phyloP scores from a whole-genome alignment of 2,888 invertebrate genomes.

The Epinotia demarniana region DNA sequence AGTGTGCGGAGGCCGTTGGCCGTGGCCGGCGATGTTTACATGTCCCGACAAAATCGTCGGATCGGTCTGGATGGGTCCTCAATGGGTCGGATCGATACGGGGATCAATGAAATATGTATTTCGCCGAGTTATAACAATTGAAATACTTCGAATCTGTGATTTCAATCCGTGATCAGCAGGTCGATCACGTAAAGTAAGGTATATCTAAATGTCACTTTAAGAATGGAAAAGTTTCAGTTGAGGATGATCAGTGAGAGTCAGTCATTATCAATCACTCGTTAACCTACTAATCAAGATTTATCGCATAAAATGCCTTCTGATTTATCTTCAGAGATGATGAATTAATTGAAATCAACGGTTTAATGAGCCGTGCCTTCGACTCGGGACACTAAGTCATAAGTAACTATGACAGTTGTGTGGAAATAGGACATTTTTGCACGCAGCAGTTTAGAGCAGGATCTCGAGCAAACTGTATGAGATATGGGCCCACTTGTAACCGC shows the following conservation, averaged over 20 bases:
- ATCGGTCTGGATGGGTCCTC: too few species aligned
- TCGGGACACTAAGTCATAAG: slow-evolving; percentile 1
- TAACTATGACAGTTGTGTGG: neutral
- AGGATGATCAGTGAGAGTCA: neutral
- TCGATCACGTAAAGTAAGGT: too few species aligned
- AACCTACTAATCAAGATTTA: slow-evolving; percentile 14
- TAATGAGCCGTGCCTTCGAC: slow-evolving; percentile 4
- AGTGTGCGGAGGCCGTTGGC: too few species aligned
- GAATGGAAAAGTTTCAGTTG: too few species aligned
- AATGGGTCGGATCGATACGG: too few species aligned
- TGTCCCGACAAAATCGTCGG: too few species aligned
- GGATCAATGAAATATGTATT: too few species aligned
- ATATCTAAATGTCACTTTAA: too few species aligned
- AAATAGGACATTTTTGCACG: neutral
- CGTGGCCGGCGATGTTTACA: too few species aligned
- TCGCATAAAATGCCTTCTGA: slow-evolving; percentile 8
- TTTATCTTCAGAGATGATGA: slow-evolving; percentile 25
- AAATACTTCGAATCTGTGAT: too few species aligned
- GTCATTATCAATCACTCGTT: slow-evolving; percentile 12
- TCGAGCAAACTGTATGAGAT: slow-evolving; percentile 20
- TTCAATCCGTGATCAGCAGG: too few species aligned
- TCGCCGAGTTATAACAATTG: too few species aligned
- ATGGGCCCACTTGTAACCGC: slow-evolving; percentile 15
- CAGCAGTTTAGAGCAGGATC: neutral
- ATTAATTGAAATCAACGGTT: slow-evolving; percentile 35